Base-by-base conservation (phyloP, 2,888 invertebrate genomes). In the Drosophila meridiana region DNA sequence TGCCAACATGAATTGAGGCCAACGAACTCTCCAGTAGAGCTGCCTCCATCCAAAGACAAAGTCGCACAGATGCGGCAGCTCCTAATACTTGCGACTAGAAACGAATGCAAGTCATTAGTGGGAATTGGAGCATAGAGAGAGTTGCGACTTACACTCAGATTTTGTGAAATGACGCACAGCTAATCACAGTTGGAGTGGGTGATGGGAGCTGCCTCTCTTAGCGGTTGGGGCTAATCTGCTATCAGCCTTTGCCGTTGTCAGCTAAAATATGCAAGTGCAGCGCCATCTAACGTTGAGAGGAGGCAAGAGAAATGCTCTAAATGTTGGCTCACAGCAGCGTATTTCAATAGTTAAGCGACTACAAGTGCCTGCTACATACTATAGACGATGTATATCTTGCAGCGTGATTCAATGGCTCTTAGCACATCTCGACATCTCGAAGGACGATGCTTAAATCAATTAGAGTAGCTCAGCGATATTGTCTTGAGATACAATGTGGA, bases 101-200 rank as follows among this genome's bases (percentile, higher is more conserved):
- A 50, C 58, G 40, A 59, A 59, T 76, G 78, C 76, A 77, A 78
- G 83, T 80, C 84, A 85, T 89, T 87, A 87, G 82, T 71, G 60
- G 43, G 88, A 89, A 89, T 90, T 89, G 88, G 90, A 90, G 87
- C 89, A 87, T 34, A 50, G 45, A 65, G 56, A 82, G 52, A 52
- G 52, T 52, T 52, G 36, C 28, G 38, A 38, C 69, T 74, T 69
- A 40, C 36, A 81, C 82, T 71, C 60, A 79, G 85, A 82, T 83
- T 77, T 73, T 70, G 55, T 67, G 48, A 69, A 79, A 72, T 79
- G 73, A 79, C 50, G 79, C 79, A 69, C 40, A 73, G 69, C 76
- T 74, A 68, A 78, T 69, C 78, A 74, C 45, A 28, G 30, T 28
- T 43, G 48, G 26, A 30, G 38, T 20, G n/a, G 36, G 42, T 20